Evolutionary conservation across 2,113 vertebrate genomes (phyloP), one percentile per base, ranked within the genome.

Genomic region (Cyprinodon tularosa): DNA sequence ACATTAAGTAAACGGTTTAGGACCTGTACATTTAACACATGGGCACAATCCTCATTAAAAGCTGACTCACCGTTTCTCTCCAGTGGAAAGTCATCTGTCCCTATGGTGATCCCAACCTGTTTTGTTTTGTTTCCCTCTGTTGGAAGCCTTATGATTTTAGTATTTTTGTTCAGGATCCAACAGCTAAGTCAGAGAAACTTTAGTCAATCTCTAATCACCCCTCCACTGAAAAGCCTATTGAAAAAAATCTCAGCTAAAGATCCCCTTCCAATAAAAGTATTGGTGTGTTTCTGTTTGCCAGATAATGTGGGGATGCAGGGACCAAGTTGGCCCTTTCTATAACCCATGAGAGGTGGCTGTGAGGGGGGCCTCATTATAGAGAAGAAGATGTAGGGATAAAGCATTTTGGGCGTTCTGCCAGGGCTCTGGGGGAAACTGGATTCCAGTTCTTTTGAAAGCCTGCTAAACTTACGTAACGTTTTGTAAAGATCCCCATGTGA

Each of bases 211-310:
- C 44, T 77, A 64, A 82, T 82, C 81, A 72, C 78, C 62, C 79
- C 76, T 59, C 20, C n/a, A 22, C 17, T 59, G 36, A 14, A 36
- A 38, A 20, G 36, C 50, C 50, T 57, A 15, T 57, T 57, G 50
- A 57, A 57, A 57, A 29, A 29, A 57, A 57, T 71, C 78, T 83
- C 70, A 71, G 70, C 82, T 71, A 85, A 89, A 80, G 71, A 59
- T 70, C 76, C 74, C 88, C 77, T 71, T 68, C 84, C 83, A 89
- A 87, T 92, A 69, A 91, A 91, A 75, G 62, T 84, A 44, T 70
- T 60, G 17, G 53, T 62, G 42, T 69, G 69, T 57, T 62, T 38
- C 29, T 70, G 65, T 70, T 57, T 53, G 59, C 66, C 66, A 22
- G 7, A 61, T 62, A 70, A 84, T 84, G 78, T n/a, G 63, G 68